Conservation (phyloP, 2,888 invertebrate species). For the Thera britannica region DNA sequence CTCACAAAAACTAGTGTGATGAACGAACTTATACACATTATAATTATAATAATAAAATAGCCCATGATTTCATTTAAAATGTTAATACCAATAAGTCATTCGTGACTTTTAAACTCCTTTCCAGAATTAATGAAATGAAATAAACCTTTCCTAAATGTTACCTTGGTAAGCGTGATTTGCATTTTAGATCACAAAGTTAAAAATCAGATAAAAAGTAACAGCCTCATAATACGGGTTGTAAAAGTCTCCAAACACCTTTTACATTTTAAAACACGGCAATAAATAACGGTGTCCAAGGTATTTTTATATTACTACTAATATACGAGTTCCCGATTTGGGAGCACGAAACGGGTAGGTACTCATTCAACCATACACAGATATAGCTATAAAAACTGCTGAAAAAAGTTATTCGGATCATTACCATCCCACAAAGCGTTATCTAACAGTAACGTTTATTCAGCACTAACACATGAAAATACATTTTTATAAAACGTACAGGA, state of each 20-base stretch:
- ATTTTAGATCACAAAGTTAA: constrained; percentile 54
- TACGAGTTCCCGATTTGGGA: not conserved
- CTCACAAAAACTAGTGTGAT: too few species aligned
- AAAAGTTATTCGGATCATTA: constrained; percentile 49
- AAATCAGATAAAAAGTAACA: constrained; percentile 33
- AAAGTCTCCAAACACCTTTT: constrained; percentile 32
- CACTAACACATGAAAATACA: constrained; percentile 28
- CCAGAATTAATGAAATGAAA: constrained; percentile 54
- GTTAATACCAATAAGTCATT: not conserved
- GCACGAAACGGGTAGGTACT: constrained; percentile 1
- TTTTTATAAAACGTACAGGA: constrained; percentile 22
- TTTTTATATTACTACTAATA: not conserved
- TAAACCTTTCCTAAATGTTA: constrained; percentile 45
- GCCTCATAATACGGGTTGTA: constrained; percentile 32
- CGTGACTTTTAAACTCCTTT: constrained; percentile 42
- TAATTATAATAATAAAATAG: too few species aligned
- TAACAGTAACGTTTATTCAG: constrained; percentile 44
- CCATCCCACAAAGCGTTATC: constrained; percentile 45
- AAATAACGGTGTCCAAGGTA: constrained; percentile 16
- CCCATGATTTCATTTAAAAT: too few species aligned
- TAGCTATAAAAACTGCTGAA: constrained; percentile 25
- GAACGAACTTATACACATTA: too few species aligned
- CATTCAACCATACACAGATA: constrained; percentile 12
- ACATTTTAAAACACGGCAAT: constrained; percentile 27
- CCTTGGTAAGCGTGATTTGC: constrained; percentile 55